Base-by-base conservation (phyloP, 2,113 vertebrate species). In the Piaya cayana region DNA sequence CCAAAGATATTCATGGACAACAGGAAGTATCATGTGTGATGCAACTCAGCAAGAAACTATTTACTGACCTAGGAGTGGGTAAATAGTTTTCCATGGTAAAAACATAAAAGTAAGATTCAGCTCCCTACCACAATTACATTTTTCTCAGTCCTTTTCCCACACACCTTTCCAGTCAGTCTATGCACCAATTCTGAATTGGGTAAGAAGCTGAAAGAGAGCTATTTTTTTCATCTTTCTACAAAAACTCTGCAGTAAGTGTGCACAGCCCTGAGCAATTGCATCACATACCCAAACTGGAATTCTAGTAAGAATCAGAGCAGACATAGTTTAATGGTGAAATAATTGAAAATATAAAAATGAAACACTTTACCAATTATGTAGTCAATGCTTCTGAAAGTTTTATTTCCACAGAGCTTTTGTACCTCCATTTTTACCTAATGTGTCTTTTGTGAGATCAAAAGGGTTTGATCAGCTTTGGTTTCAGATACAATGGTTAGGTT, bases 331-430 rank as follows among this genome's bases (percentile, higher is more conserved):
- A 76, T 69, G 19, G 20, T 79, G n/a, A 87, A 91, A 69, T 85
- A 76, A 82, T 52, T 63, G 27, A 94, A 92, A 94, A 79, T 85
- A 88, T 30, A 74, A 90, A 85, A 80, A 47, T 52, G 5, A 90
- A 93, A 56, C 7, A 74, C 3, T 58, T 47, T 18, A 59, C 7
- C 2, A 67, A 22, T 34, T 67, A 11, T 14, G 80, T 92, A 87
- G 9, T 39, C 4, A 85, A 37, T 9, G 4, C 67, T 67, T 85
- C 56, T 43, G 37, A 32, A 85, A 74, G 11, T 63, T 79, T 94
- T 91, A n/a, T 53, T 82, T 74, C 23, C 27, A 26, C 3, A 67
- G 26, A 78, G 7, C 1, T 71, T 94, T 64, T 59, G 25, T 43
- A 36, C n/a, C 74, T 84, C 77, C 0, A 25, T 65, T 65, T 85